Conservation (phyloP, 1,140 invertebrate species). For the Zaprionus nigranus region DNA sequence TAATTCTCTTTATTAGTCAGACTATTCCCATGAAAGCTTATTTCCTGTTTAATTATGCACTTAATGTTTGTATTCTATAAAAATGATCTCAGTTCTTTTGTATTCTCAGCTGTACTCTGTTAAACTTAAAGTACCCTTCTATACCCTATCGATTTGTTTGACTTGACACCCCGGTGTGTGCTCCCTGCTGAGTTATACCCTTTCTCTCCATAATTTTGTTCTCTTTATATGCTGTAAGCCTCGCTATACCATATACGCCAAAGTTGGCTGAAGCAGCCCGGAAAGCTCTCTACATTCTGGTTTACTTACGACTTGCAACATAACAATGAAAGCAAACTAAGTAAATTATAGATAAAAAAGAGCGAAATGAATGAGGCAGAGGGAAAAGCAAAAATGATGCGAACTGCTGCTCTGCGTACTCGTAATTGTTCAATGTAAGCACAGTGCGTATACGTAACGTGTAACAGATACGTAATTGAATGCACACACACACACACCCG, state of each 20-base stretch:
- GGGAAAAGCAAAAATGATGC: constrained; percentile 8
- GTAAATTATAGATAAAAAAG: not conserved
- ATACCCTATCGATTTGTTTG: not conserved
- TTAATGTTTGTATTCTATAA: too few relatives aligned
- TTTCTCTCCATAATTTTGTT: not conserved
- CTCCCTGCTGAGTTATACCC: not conserved
- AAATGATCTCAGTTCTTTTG: too few relatives aligned
- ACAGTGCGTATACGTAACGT: constrained; percentile 60
- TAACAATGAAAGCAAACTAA: not conserved
- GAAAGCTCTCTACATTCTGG: not conserved
- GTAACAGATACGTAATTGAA: constrained; percentile 18
- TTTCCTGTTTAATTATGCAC: too few relatives aligned
- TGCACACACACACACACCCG: not conserved
- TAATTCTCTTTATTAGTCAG: too few relatives aligned
- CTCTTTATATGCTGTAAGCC: not conserved
- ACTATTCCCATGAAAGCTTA: too few relatives aligned
- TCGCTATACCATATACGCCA: not conserved
- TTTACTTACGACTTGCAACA: not conserved
- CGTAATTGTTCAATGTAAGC: constrained; percentile 14
- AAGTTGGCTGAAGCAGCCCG: not conserved
- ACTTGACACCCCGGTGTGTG: not conserved
- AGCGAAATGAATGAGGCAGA: not conserved
- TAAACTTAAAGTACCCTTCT: not conserved
- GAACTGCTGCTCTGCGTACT: not conserved
- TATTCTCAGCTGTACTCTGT: too few relatives aligned